Percentiles rank a stretch among this genome's conserved stretches.
Conservation (phyloP, 2,888 invertebrate species). For the Lochmaea capreae region DNA sequence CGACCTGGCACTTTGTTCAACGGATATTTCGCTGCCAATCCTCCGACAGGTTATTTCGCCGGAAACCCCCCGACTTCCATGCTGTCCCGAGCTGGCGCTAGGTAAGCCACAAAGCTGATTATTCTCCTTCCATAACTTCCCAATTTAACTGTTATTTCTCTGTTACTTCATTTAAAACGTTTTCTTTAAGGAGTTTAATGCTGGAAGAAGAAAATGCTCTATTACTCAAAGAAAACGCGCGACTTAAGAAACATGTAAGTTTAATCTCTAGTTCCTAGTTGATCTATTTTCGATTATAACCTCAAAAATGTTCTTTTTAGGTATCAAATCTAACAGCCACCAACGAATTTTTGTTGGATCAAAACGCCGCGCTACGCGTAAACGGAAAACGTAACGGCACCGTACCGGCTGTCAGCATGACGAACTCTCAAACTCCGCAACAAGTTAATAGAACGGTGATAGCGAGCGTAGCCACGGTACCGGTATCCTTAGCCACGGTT, state of each 20-base stretch:
- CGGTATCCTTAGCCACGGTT: slow-evolving; percentile 72
- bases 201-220: slow-evolving; percentile 77
- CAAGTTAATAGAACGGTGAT: slow-evolving; percentile 69
- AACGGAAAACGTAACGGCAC: slow-evolving; percentile 70
- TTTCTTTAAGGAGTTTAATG: slow-evolving; percentile 64
- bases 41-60: slow-evolving; percentile 57
- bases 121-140: not conserved
- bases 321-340: slow-evolving; percentile 79
- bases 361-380: slow-evolving; percentile 79
- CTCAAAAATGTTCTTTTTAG: slow-evolving; percentile 54
- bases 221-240: slow-evolving; percentile 75
- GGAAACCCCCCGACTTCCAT: slow-evolving; percentile 62
- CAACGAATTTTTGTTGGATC: slow-evolving; percentile 82
- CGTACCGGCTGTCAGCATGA: slow-evolving; percentile 72
- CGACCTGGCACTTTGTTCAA: slow-evolving; percentile 55
- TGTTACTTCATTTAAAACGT: not conserved
- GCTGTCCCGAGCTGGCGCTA: slow-evolving; percentile 59
- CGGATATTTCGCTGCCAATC: slow-evolving; percentile 63
- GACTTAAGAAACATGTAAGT: slow-evolving; percentile 75
- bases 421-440: slow-evolving; percentile 67
- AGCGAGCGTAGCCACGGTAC: slow-evolving; percentile 72
- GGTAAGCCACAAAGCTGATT: slow-evolving; percentile 48
- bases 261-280: not conserved
- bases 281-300: not conserved
- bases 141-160: not conserved